phyloP scores from a whole-genome alignment of 2,797 vertebrate genomes.

The Schizopygopsis malacanthus region DNA sequence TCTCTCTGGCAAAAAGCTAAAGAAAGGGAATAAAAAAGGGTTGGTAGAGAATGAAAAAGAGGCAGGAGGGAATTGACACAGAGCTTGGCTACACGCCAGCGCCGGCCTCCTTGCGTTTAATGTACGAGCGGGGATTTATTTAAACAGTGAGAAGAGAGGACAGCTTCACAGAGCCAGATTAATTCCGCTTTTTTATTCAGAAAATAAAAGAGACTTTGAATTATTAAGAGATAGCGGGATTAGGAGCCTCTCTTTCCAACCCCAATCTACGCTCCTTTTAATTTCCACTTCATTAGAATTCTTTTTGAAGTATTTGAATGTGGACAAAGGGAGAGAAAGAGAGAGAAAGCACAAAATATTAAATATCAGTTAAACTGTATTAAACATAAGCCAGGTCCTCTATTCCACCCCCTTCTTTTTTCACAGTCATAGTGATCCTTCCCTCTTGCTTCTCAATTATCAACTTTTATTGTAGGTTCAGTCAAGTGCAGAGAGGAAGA shows the following conservation, averaged over 20 bases:
- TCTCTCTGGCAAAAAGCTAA: slow-evolving; percentile 79
- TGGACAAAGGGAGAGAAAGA: slow-evolving; percentile 97
- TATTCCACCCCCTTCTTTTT: slow-evolving; percentile 63
- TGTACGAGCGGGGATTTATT: slow-evolving; percentile 93
- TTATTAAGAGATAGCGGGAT: slow-evolving; percentile 99
- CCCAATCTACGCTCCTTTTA: slow-evolving; percentile 97
- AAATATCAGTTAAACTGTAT: slow-evolving; percentile 99
- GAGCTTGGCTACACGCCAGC: slow-evolving; percentile 84
- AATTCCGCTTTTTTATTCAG: slow-evolving; percentile 97
- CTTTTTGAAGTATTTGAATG: slow-evolving; percentile 99
- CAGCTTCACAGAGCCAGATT: slow-evolving; percentile 98
- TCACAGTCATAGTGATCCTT: slow-evolving; percentile 78
- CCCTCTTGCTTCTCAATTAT: slow-evolving; percentile 84
- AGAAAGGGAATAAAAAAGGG: slow-evolving; percentile 72
- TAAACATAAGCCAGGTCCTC: slow-evolving; percentile 90
- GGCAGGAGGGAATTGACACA: slow-evolving; percentile 82
- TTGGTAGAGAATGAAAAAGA: slow-evolving; percentile 75
- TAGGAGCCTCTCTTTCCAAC: slow-evolving; percentile 96
- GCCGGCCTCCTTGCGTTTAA: slow-evolving; percentile 85
- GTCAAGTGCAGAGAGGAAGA: slow-evolving; percentile 78
- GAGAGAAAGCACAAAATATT: slow-evolving; percentile 98
- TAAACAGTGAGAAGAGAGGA: slow-evolving; percentile 94
- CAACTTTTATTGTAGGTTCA: slow-evolving; percentile 83
- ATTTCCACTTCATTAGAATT: slow-evolving; percentile 99
- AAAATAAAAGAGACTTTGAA: slow-evolving; percentile 99